These are phyloP conservation scores for Drosophila chauvacae DNA, from an alignment of 1,140 invertebrate genomes.

Conservation along the genomic window DNA sequence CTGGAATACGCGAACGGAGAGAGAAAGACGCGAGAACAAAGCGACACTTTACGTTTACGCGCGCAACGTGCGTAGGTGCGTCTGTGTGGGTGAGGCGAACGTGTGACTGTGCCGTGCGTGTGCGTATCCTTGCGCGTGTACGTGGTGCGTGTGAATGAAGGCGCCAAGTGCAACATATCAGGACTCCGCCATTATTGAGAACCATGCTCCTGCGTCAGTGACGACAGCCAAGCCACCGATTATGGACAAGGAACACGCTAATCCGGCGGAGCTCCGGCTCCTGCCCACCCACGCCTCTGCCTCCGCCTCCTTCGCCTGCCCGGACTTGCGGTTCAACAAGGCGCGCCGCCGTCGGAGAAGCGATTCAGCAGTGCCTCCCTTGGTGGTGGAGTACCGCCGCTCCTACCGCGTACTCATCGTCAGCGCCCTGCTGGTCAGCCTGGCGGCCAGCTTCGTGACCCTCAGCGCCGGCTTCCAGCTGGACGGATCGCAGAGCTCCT, in stretches of 20 bases:
- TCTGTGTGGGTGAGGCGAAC: conserved; percentile 28
- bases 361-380: conserved; percentile 15
- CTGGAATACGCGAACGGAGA: conserved; percentile 69
- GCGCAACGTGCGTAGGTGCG: conserved; percentile 67
- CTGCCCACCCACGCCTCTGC: conserved; percentile 31
- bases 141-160: conserved; percentile 64
- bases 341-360: conserved; percentile 66
- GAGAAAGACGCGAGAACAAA: conserved; percentile 23
- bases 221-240: conserved; percentile 56
- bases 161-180: conserved; percentile 79
- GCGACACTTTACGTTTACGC: conserved; percentile 78
- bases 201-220: conserved; percentile 53
- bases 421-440: conserved; percentile 65
- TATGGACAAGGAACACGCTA: conserved; percentile 49
- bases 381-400: conserved; percentile 64
- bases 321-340: conserved; percentile 70
- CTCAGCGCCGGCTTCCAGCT: conserved; percentile 87
- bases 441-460: conserved; percentile 68
- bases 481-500: conserved; percentile 93
- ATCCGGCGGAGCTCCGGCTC: conserved; percentile 37
- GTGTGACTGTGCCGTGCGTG: conserved; percentile 25
- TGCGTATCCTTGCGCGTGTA: conserved; percentile 29
- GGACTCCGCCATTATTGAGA: conserved; percentile 18
- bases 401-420: conserved; percentile 74
- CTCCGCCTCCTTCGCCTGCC: conserved; percentile 46